These are phyloP conservation scores for Marasmarcha lunaedactyla DNA, from an alignment of 2,888 invertebrate species.

Conservation along the genomic window DNA sequence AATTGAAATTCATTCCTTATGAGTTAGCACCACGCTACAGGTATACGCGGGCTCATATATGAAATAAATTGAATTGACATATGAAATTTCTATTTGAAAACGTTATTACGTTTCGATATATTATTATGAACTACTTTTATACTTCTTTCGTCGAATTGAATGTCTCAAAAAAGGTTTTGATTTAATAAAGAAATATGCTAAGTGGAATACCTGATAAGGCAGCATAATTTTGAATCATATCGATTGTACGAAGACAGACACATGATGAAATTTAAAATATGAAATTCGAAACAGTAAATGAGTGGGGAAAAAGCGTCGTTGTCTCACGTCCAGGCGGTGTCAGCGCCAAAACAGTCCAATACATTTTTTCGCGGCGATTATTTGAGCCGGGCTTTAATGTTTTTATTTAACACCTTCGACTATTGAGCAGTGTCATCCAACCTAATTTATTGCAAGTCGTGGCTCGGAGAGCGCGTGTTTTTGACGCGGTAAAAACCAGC, in stretches of 20 bases:
- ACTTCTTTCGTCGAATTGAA: no score
- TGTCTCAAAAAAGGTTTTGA: no score
- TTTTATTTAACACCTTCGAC: constrained; percentile 63
- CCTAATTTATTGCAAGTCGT: constrained; percentile 61
- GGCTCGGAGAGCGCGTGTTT: constrained; percentile 45
- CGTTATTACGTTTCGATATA: constrained; percentile 2
- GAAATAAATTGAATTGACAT: constrained; percentile 6
- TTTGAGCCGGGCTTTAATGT: constrained; percentile 63
- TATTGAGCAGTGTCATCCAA: constrained; percentile 59
- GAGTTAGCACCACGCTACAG: constrained; percentile 14
- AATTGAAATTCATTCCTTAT: constrained; percentile 21
- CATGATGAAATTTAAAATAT: no score
- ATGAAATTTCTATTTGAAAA: no score
- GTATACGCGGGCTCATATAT: constrained; percentile 2
- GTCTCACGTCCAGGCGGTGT: constrained; percentile 33
- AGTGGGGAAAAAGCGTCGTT: no score
- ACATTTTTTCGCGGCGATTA: constrained; percentile 58
- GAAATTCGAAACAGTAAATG: no score
- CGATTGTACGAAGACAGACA: no score
- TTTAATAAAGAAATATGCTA: no score
- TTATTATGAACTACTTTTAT: constrained; percentile 2
- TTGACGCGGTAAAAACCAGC: constrained; percentile 51
- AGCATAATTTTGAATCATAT: no score
- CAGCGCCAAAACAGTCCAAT: constrained; percentile 57
- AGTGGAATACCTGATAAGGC: no score